Evolutionary conservation across 2,888 invertebrate genomes (phyloP), one percentile per base, ranked within the genome.

Genomic region (Margaritifera margaritifera): DNA sequence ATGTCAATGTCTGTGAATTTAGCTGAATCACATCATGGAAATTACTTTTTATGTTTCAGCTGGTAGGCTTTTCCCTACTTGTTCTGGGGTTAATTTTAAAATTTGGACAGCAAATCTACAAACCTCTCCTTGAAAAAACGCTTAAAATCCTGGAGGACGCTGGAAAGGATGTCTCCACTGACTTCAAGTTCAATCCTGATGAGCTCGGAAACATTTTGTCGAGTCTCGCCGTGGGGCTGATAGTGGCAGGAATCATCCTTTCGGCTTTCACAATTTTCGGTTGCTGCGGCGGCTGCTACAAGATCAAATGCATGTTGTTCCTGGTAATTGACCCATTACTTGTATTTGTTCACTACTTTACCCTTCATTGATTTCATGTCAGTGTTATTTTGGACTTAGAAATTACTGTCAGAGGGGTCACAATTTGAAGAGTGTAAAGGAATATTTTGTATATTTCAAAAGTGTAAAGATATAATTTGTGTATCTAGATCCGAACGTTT

Each of bases 271-370:
- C 82, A 2, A 73, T 82, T 24, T 60, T 82, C 19, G 84, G 84
- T 6, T 79, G 80, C 25, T 78, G 81, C 62, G 84, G 83, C 15
- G 84, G 82, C 11, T 82, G 82, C 61, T 83, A 77, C 60, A 77
- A 79, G 57, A 62, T 74, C 42, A 76, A 73, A 19, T 68, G 71
- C 50, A 68, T 83, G 61, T 71, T 84, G 11, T 75, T 73, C 66
- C 22, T 75, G 31, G 81, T 81, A 62, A 68, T 3, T 27, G 22
- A 20, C 2, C 24, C 2, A 55, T 22, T 22, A 20, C 22, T n/a
- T 20, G 22, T 22, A 5, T 55, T n/a, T 27, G 27, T 5, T 4
- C 27, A 27, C 5, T 27, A 27, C 1, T 27, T 27, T 27, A 27
- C 5, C 27, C 27, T 27, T 27, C 4, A 27, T 27, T 5, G 27